Conservation (phyloP, 2,888 invertebrate species). For the Macropis europaea region DNA sequence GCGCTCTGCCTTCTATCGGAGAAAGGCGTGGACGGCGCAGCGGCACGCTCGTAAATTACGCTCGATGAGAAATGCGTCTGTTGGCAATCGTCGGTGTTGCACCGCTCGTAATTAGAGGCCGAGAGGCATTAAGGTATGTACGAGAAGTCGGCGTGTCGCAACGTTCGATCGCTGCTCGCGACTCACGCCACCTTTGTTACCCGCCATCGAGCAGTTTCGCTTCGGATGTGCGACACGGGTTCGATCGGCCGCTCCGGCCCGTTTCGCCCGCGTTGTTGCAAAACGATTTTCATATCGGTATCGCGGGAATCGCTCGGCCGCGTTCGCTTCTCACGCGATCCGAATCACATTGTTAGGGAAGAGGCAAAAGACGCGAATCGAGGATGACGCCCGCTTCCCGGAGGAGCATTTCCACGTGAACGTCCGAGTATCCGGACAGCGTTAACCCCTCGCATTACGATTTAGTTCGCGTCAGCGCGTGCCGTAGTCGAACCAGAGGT, state of each 20-base stretch:
- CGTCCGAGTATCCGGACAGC: background rate
- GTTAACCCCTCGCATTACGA: too few relatives aligned
- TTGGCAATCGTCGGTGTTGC: conserved; percentile 32
- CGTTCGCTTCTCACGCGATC: background rate
- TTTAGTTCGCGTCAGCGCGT: too few relatives aligned
- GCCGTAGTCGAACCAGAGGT: too few relatives aligned
- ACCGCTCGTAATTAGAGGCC: conserved; percentile 45
- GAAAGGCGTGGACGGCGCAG: background rate
- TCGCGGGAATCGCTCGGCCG: background rate
- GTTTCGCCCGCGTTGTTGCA: too few relatives aligned
- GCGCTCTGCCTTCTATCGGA: background rate
- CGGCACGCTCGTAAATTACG: conserved; percentile 31
- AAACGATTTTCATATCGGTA: too few relatives aligned
- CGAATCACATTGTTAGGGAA: background rate
- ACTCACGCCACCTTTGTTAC: conserved; percentile 10
- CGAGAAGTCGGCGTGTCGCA: conserved; percentile 24
- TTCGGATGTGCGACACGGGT: conserved; percentile 18
- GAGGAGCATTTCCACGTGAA: too few relatives aligned
- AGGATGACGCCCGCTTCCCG: too few relatives aligned
- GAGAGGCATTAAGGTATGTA: conserved; percentile 24
- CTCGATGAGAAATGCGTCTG: conserved; percentile 37
- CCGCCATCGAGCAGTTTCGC: conserved; percentile 10
- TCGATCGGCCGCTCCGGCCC: too few relatives aligned
- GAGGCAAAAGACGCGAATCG: background rate
- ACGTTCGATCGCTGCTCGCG: conserved; percentile 24